These are phyloP conservation scores for Dromaius novaehollandiae DNA, from an alignment of 2,113 vertebrate species.

Conservation along the genomic window DNA sequence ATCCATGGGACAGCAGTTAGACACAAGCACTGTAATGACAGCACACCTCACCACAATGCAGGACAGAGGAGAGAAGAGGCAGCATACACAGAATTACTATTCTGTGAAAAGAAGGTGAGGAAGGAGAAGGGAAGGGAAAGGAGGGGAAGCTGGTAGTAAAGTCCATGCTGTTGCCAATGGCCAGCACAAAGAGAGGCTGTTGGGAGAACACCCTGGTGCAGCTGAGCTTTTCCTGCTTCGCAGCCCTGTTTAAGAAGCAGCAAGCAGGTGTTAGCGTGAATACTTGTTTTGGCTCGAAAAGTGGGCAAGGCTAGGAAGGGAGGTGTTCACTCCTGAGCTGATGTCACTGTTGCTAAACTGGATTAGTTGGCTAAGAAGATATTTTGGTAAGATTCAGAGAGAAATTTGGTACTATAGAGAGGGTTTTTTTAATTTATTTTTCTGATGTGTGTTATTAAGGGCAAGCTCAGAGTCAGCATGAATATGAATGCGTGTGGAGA, in stretches of 20 bases:
- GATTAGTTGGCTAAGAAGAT: neutral
- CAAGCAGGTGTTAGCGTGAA: neutral
- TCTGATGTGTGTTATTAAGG: neutral
- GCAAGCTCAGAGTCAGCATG: neutral
- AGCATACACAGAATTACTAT: neutral
- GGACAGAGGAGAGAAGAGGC: neutral
- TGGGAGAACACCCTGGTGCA: neutral
- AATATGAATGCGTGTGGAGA: neutral
- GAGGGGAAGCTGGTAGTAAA: neutral
- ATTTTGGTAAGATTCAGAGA: neutral
- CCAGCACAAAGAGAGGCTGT: neutral
- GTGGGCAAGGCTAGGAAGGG: neutral
- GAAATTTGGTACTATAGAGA: neutral
- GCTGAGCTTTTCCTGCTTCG: neutral
- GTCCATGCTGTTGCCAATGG: neutral
- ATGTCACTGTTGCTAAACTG: neutral
- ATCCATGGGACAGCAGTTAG: neutral
- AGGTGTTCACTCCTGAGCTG: neutral
- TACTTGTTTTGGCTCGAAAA: neutral
- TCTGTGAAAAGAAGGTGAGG: neutral
- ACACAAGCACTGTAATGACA: neutral
- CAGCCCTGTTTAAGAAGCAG: neutral
- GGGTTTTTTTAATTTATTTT: neutral
- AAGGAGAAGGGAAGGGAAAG: neutral
- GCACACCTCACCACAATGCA: neutral